Conservation (phyloP, 1,140 invertebrate species). For the honey bee (Apis mellifera) region DNA sequence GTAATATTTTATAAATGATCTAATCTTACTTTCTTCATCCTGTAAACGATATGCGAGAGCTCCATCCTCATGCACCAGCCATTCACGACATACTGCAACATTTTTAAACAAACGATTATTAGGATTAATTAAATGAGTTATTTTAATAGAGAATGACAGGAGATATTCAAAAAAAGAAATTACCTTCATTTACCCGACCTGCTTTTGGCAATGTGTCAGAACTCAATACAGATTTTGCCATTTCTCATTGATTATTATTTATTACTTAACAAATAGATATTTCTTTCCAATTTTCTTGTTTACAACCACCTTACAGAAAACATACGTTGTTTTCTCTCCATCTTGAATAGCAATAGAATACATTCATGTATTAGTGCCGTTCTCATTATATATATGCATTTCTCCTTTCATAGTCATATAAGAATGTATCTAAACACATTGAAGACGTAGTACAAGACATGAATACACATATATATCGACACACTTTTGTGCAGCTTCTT, state of each 20-base stretch:
- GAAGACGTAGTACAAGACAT: neutral
- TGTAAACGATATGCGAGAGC: slow-evolving; percentile 94
- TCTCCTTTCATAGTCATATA: neutral
- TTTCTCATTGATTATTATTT: slow-evolving; percentile 37
- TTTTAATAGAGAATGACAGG: slow-evolving; percentile 3
- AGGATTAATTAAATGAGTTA: slow-evolving; percentile 43
- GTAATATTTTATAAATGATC: neutral
- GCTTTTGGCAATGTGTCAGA: slow-evolving; percentile 79
- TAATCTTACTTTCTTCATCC: slow-evolving; percentile 90
- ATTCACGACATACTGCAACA: slow-evolving; percentile 91
- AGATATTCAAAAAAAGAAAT: slow-evolving; percentile 48
- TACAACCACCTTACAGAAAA: slow-evolving; percentile 64
- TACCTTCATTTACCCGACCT: slow-evolving; percentile 80
- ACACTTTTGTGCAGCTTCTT: neutral
- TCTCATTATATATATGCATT: slow-evolving; percentile 7
- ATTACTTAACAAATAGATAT: neutral
- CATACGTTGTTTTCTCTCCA: slow-evolving; percentile 65
- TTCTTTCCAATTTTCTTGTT: slow-evolving; percentile 46
- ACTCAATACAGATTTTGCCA: slow-evolving; percentile 78
- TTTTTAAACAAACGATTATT: slow-evolving; percentile 6
- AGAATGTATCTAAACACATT: neutral
- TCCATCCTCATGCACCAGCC: slow-evolving; percentile 95
- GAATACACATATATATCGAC: neutral
- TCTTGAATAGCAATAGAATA: slow-evolving; percentile 61
- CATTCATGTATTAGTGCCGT: neutral